Percentiles rank a stretch among this genome's conserved stretches.
Conservation (phyloP, 2,888 invertebrate genomes). For the Clivina fossor region DNA sequence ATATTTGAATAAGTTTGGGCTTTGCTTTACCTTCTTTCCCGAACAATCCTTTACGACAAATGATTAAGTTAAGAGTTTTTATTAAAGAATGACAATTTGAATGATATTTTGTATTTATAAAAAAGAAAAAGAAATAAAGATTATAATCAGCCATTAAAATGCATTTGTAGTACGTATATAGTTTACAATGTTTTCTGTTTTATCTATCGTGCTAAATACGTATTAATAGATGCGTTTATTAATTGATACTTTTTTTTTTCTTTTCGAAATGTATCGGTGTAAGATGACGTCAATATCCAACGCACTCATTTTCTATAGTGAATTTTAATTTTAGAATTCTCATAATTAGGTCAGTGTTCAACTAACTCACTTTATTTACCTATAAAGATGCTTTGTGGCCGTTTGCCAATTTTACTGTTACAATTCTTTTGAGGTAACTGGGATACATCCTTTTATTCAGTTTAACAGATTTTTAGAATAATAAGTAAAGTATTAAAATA, state of each 20-base stretch:
- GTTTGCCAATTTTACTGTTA: conserved; percentile 2
- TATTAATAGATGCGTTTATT: conserved; percentile 31
- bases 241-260: conserved; percentile 26
- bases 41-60: no score
- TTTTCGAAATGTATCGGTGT: conserved; percentile 13
- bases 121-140: conserved; percentile 26
- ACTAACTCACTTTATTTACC: conserved; percentile 25
- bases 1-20: no score
- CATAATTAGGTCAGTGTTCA: conserved; percentile 33
- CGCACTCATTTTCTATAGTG: conserved; percentile 14
- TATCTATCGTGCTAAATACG: no score
- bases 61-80: no score
- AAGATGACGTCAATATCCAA: conserved; percentile 23
- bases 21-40: no score
- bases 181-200: no score
- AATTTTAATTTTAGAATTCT: conserved; percentile 24
- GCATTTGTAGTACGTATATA: no score
- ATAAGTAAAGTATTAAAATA: background rate
- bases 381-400: conserved; percentile 11
- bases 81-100: no score
- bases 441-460: conserved; percentile 2
- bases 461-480: background rate
- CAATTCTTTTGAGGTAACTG: conserved; percentile 1
- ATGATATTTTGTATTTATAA: conserved; percentile 27
- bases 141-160: no score